Percentiles rank a stretch among this genome's conserved stretches.
Conservation (phyloP, 2,888 invertebrate species). For the Orchesellides sinensis region DNA sequence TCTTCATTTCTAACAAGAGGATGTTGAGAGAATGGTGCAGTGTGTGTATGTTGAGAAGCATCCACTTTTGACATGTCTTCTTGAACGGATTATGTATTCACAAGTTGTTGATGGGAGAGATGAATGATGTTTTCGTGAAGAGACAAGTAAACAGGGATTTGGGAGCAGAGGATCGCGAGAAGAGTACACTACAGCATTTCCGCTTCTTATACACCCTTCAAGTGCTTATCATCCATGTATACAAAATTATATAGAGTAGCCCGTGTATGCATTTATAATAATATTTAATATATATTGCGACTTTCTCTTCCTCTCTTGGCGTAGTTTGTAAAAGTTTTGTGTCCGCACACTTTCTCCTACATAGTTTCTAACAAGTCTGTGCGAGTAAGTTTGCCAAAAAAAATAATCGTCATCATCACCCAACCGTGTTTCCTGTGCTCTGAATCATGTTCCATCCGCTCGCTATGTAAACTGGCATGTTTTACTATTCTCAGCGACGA, state of each 20-base stretch:
- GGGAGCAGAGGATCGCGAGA: too few relatives aligned
- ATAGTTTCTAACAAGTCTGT: too few relatives aligned
- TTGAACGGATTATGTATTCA: slow-evolving; percentile 33
- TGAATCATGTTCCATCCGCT: neutral
- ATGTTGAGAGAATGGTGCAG: too few relatives aligned
- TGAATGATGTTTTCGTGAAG: slow-evolving; percentile 57
- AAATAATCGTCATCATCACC: neutral
- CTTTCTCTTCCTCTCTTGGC: neutral
- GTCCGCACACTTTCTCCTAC: too few relatives aligned
- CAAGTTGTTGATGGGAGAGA: slow-evolving; percentile 35
- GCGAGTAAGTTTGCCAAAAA: neutral
- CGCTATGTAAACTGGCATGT: neutral
- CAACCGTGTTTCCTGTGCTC: too few relatives aligned
- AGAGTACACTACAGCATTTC: too few relatives aligned
- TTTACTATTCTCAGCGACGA: neutral
- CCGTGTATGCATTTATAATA: neutral
- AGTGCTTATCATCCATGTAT: neutral
- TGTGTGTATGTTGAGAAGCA: too few relatives aligned
- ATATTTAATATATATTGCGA: neutral
- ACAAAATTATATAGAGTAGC: neutral
- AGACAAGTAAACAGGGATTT: slow-evolving; percentile 47
- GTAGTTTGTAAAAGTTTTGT: neutral
- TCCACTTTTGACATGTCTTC: too few relatives aligned
- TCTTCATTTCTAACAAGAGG: neutral
- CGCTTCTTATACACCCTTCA: slow-evolving; percentile 2